A percentile compares a stretch with the other conserved stretches of the same genome.
Evolutionary conservation across 37 sponge, comb jelly and placozoan genomes (phyloP).

Genomic region (Tethya wilhelma): DNA sequence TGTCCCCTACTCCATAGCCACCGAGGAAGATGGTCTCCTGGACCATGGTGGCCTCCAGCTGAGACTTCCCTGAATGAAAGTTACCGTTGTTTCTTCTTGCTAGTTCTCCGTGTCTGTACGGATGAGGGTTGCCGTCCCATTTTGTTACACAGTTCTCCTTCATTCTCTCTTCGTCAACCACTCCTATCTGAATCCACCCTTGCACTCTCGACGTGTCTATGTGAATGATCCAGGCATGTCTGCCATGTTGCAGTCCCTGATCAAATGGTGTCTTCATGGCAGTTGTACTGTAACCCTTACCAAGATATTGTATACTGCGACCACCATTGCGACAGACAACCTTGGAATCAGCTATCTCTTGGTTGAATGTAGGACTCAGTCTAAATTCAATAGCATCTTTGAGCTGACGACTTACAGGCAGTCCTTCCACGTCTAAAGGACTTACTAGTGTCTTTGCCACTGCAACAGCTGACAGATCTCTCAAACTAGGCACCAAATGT

Average conservation of each 20-base stretch:
- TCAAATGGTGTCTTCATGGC: slow-evolving; percentile 76
- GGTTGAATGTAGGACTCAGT: slow-evolving; percentile 70
- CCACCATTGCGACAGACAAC: slow-evolving; percentile 70
- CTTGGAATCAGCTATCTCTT: slow-evolving; percentile 34
- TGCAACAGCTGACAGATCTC: slow-evolving; percentile 42
- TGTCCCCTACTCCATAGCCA: slow-evolving; percentile 83
- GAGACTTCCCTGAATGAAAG: slow-evolving; percentile 70
- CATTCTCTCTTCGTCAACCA: slow-evolving; percentile 72
- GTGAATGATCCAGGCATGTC: slow-evolving; percentile 83
- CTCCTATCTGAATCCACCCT: slow-evolving; percentile 95
- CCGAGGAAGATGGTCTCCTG: slow-evolving; percentile 70
- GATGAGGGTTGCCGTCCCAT: slow-evolving; percentile 95
- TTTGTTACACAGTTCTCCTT: slow-evolving; percentile 46
- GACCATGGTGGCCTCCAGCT: slow-evolving; percentile 65
- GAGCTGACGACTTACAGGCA: slow-evolving; percentile 61
- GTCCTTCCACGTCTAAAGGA: slow-evolving; percentile 49
- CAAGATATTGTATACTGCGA: slow-evolving; percentile 67
- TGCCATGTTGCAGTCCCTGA: slow-evolving; percentile 60
- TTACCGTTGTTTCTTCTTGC: slow-evolving; percentile 88
- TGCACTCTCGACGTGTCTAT: slow-evolving; percentile 83
- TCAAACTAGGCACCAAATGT: slow-evolving; percentile 30
- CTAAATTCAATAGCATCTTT: slow-evolving; percentile 80
- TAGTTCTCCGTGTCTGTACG: slow-evolving; percentile 85
- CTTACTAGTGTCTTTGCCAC: slow-evolving; percentile 28
- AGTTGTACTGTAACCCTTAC: slow-evolving; percentile 86